phyloP scores from a whole-genome alignment of 2,888 invertebrate genomes.

The Oxyscelio sp. region DNA sequence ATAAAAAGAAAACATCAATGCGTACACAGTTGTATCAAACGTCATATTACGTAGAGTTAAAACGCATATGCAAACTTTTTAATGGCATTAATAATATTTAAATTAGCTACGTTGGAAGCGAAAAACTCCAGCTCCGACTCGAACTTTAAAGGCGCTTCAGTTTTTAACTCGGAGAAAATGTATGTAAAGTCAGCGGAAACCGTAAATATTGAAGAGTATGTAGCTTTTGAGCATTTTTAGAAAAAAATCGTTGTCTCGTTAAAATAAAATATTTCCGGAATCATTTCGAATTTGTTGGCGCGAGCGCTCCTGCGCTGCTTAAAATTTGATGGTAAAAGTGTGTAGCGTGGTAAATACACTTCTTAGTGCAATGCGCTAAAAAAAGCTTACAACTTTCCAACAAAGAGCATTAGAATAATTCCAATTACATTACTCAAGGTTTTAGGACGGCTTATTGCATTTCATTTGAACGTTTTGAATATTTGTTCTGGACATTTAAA shows the following conservation, averaged over 20 bases:
- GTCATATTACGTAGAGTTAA: slow-evolving; percentile 24
- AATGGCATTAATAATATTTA: slow-evolving; percentile 53
- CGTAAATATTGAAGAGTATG: slow-evolving; percentile 45
- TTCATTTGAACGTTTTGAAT: too few species aligned
- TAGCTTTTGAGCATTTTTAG: slow-evolving; percentile 27
- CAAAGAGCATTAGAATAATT: slow-evolving; percentile 62
- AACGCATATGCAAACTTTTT: slow-evolving; percentile 35
- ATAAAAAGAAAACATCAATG: not conserved
- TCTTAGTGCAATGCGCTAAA: slow-evolving; percentile 25
- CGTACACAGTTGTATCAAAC: slow-evolving; percentile 16
- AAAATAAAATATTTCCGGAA: slow-evolving; percentile 45
- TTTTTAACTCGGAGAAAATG: slow-evolving; percentile 46
- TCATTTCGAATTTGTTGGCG: slow-evolving; percentile 48
- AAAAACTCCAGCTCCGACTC: slow-evolving; percentile 6
- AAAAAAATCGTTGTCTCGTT: slow-evolving; percentile 21
- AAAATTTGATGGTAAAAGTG: slow-evolving; percentile 56
- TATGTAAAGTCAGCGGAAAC: slow-evolving; percentile 46
- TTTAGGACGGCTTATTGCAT: slow-evolving; percentile 43
- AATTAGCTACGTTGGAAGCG: slow-evolving; percentile 27
- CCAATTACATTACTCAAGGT: slow-evolving; percentile 55
- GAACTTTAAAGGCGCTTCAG: slow-evolving; percentile 40
- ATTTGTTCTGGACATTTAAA: too few species aligned
- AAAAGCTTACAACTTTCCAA: slow-evolving; percentile 49
- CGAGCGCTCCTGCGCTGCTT: not conserved
- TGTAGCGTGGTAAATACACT: slow-evolving; percentile 16